Evolutionary conservation across 2,797 vertebrate species (phyloP).

Genomic region (Lacerta viridis): DNA sequence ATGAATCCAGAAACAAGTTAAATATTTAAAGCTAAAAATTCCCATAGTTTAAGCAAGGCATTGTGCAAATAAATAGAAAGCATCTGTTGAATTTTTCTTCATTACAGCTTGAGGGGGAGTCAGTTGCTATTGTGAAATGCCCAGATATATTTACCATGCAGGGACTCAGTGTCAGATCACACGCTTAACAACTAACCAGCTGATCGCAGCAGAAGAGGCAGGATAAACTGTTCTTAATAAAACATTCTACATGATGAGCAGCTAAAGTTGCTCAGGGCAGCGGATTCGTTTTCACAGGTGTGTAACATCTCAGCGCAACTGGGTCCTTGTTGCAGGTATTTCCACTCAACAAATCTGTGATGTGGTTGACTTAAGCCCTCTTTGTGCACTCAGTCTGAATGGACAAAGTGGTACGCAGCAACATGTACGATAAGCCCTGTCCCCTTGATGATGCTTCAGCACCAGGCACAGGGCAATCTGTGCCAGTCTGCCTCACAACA

Average conservation of each 20-base stretch:
- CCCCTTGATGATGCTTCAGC: no score
- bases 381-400: no score
- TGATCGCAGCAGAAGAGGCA: no score
- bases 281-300: not conserved
- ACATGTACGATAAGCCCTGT: no score
- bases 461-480: no score
- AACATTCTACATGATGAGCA: no score
- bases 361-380: no score
- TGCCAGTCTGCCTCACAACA: no score
- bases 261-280: not conserved
- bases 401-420: no score
- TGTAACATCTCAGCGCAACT: not conserved
- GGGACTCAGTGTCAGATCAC: not conserved
- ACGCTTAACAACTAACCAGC: not conserved
- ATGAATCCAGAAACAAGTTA: constrained; percentile 70
- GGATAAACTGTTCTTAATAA: not conserved
- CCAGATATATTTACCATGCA: not conserved
- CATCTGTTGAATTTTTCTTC: constrained; percentile 70
- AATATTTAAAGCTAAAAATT: constrained; percentile 79
- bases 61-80: constrained; percentile 73
- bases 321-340: not conserved
- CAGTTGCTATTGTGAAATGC: not conserved
- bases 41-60: constrained; percentile 73
- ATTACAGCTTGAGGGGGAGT: constrained; percentile 11
- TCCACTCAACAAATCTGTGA: not conserved